Conservation (phyloP, 2,113 vertebrate species). For the Oophaga pumilio region DNA sequence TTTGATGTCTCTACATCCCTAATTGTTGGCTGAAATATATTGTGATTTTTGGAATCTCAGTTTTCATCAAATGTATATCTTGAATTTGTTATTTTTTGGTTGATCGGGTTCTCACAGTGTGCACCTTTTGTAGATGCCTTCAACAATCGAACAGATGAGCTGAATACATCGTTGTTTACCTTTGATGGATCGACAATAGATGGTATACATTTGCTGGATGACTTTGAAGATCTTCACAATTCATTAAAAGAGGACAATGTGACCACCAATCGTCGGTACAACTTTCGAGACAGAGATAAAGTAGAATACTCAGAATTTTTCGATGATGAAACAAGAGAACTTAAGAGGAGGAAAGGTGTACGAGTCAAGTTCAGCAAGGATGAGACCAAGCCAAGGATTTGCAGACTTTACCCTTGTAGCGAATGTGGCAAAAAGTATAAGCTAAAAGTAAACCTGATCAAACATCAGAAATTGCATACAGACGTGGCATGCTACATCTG, state of each 20-base stretch:
- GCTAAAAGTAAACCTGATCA: not conserved
- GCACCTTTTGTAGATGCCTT: constrained; percentile 25
- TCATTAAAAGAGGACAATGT: not conserved
- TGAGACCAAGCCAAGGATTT: not conserved
- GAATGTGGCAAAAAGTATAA: constrained; percentile 47
- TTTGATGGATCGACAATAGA: not conserved
- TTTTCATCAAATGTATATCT: not conserved
- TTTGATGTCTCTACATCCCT: too few relatives aligned
- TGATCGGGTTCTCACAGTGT: constrained; percentile 19
- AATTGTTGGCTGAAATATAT: too few relatives aligned
- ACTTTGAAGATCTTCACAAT: not conserved
- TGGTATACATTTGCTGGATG: not conserved
- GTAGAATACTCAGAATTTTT: constrained; percentile 33
- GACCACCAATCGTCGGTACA: constrained; percentile 17
- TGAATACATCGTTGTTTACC: constrained; percentile 16
- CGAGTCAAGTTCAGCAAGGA: not conserved
- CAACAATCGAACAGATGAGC: not conserved
- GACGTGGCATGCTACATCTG: constrained; percentile 26
- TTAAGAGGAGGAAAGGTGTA: constrained; percentile 21
- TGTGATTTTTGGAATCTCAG: too few relatives aligned
- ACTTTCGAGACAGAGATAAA: not conserved
- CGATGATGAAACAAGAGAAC: constrained; percentile 9
- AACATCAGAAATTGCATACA: constrained; percentile 32
- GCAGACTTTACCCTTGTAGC: not conserved
- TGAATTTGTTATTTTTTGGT: not conserved